Evolutionary conservation across 2,888 invertebrate species (phyloP), one percentile per base, ranked within the genome.

Genomic region (Aethes cnicana): DNA sequence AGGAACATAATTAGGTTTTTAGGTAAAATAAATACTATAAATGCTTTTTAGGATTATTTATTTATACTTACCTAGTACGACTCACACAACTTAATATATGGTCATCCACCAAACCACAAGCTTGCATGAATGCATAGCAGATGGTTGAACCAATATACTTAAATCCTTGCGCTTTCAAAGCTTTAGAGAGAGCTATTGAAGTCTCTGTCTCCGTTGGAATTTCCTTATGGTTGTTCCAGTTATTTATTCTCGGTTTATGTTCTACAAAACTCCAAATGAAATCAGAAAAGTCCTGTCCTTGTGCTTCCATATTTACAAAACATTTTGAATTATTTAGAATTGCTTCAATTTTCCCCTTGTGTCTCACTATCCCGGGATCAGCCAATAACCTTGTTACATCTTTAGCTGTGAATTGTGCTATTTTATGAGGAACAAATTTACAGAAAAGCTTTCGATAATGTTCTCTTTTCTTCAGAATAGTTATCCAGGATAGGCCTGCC

Each of bases 41-140:
- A 5, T 2, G 0, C 5, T 4, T 35, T 8, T 9, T 11, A 1
- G 1, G 14, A 1, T 23, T 17, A 49, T 44, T 50, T 44, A 36
- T 50, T 50, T 50, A 37, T n/a, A n/a, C n/a, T n/a, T n/a, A n/a
- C n/a, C n/a, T 43, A 32, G 14, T 55, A 30, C 49, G 53, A 59
- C 61, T 68, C 35, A 71, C 47, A 69, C 87, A 87, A 35, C 58
- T 63, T 30, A 52, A 28, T 30, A 77, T 53, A 58, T 88, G 88
- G 56, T 87, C 87, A 70, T 86, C 78, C 1, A 88, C 77, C 55
- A 88, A 68, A 8, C 88, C 88, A 72, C 86, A 81, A 28, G 87
- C 87, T 69, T 88, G 87, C 87, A 87, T 87, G 60, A 84, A 87
- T 30, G 87, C 81, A 67, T 87, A 87, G 61, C 86, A 86, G 63